Base-by-base conservation (phyloP, 2,113 vertebrate genomes). In the Ornithorhynchus anatinus region DNA sequence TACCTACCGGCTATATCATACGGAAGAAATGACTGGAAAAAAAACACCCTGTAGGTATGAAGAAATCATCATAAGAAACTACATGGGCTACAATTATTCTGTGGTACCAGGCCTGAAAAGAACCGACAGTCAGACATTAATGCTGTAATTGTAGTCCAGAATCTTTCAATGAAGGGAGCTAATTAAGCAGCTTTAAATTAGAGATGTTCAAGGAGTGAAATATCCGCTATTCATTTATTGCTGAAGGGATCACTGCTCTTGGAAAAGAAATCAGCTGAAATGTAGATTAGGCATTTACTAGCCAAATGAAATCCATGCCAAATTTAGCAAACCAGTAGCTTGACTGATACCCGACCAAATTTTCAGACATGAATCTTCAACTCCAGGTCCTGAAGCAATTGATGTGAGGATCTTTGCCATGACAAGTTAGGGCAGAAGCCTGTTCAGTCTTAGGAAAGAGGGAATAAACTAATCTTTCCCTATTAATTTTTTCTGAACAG, bases 81-180 rank as follows among this genome's bases (percentile, higher is more conserved):
- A 84, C 44, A 84, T 88, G 73, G 72, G 73, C 85, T 83, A 78
- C 73, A 89, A 88, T 89, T 89, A 88, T 51, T 84, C 69, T 83
- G 16, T 80, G 69, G 56, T 89, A 76, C 67, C 63, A 82, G 43
- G 23, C 44, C 51, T 90, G 83, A 84, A 91, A 91, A 84, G 80
- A 76, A 79, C 22, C 2, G 9, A 48, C 42, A 62, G 81, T 64
- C 86, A 78, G 67, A 69, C 59, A 77, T 54, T 84, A 86, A 69
- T 85, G 44, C 44, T 85, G 27, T 84, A 91, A 92, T 86, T 88
- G 75, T 53, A 84, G 57, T 10, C 32, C 31, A 72, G 80, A 87
- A 72, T 62, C 54, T 40, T 77, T 73, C 69, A 64, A 22, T 37
- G 79, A 59, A 85, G 73, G 72, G 40, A 10, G 65, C 65, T 87